Percentiles rank a stretch among this genome's conserved stretches.
Evolutionary conservation across 2,797 vertebrate species (phyloP).

Genomic region (Mus minutoides): DNA sequence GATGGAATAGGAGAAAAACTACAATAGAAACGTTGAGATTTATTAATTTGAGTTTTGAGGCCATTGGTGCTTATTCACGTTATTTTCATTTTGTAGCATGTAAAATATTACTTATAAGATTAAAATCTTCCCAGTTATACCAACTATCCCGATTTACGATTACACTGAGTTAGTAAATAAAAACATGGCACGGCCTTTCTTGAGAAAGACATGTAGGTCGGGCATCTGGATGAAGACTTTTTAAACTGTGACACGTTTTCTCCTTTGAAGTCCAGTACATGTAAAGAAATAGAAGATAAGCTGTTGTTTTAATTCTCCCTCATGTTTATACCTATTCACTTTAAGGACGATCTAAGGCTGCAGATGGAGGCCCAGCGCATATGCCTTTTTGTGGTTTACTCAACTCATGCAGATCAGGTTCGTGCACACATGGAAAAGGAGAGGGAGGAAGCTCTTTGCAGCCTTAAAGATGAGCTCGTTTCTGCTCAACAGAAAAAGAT

Average conservation of each 20-base stretch:
- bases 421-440: constrained; percentile 90
- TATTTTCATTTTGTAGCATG: constrained; percentile 30
- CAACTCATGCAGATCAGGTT: constrained; percentile 93
- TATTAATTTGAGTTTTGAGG: constrained; percentile 39
- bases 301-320: constrained; percentile 57
- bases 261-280: not conserved
- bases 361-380: constrained; percentile 96
- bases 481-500: constrained; percentile 86
- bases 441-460: constrained; percentile 86
- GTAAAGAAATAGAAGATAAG: not conserved
- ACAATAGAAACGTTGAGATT: not conserved
- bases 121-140: not conserved
- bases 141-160: constrained; percentile 25
- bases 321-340: constrained; percentile 61
- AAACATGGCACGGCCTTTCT: not conserved
- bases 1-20: not conserved
- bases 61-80: not conserved
- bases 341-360: constrained; percentile 92
- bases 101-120: not conserved
- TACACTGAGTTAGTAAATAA: not conserved
- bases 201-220: constrained; percentile 28
- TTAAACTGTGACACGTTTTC: constrained; percentile 13
- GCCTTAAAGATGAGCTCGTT: constrained; percentile 88
- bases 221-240: constrained; percentile 2
- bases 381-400: constrained; percentile 95